Evolutionary conservation across 2,888 invertebrate species (phyloP), one percentile per base, ranked within the genome.

Genomic region (Himalopsyche tibetana): DNA sequence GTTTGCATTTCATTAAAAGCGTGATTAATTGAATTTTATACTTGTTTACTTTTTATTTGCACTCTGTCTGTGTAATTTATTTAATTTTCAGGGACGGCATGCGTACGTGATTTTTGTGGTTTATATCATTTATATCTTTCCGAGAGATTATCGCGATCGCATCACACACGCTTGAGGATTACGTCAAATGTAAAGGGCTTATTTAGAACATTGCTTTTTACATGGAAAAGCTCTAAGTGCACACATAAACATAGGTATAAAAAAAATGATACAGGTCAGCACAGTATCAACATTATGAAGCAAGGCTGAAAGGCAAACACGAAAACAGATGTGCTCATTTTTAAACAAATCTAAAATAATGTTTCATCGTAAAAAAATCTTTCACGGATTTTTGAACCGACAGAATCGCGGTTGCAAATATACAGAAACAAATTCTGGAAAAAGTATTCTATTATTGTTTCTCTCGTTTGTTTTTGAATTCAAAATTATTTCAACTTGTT

Each of bases 111-210:
- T 63, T 63, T 63, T 28, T 63, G 63, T 28, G 63, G 63, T 63
- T 63, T 63, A 63, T 63, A 9, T 19, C 63, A 63, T 63, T 63
- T 63, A 19, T 63, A 63, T 63, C 63, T 9, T 63, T 63, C 63
- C n/a, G 63, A 6, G 63, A 63, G 63, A 63, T 63, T 63, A 63
- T 63, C 63, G 63, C 63, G 63, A 63, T 63, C 63, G 19, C 63
- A 63, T 63, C 63, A 63, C 63, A 63, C 28, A 11, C 63, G 63
- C 55, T 74, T 36, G 79, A 81, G 85, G 85, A 85, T 85, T 85
- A 85, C 82, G 82, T 82, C 82, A 82, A 85, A 85, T 85, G 85
- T 82, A 85, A 85, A 85, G 79, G 85, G 85, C 85, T 85, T 85
- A 85, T 85, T 82, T 82, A 85, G 85, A 85, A 82, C 85, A 85